A percentile compares a stretch with the other conserved stretches of the same genome.
Conservation (phyloP, 2,888 invertebrate species). For the Thymelicus sylvestris region DNA sequence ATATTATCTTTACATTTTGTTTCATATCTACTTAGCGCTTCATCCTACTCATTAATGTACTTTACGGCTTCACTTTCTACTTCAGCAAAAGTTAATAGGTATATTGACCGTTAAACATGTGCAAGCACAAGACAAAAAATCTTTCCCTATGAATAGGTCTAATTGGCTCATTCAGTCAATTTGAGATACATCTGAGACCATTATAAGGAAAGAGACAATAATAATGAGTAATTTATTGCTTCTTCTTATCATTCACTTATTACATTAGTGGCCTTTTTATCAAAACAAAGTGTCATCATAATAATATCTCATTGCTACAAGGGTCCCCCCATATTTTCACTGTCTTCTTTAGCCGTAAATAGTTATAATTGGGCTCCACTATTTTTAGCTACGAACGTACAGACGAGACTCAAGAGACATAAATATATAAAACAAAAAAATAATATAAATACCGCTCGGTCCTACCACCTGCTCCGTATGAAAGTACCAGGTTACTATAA, state of each 20-base stretch:
- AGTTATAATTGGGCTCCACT: slow-evolving; percentile 35
- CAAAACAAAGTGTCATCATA: slow-evolving; percentile 6
- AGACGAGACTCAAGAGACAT: slow-evolving; percentile 15
- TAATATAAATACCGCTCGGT: slow-evolving; percentile 58
- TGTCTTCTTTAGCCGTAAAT: slow-evolving; percentile 31
- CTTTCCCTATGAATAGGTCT: background rate
- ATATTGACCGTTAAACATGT: too few species aligned
- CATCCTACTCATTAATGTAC: background rate
- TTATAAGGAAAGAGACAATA: background rate
- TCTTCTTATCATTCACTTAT: background rate
- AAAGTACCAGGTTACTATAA: slow-evolving; percentile 70
- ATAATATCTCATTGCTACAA: slow-evolving; percentile 20
- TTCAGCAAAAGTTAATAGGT: too few species aligned
- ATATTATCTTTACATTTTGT: background rate
- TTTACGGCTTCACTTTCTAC: too few species aligned
- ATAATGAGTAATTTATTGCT: slow-evolving; percentile 6
- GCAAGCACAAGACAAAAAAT: too few species aligned
- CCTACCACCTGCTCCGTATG: slow-evolving; percentile 64
- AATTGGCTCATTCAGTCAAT: background rate
- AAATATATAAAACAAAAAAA: slow-evolving; percentile 49
- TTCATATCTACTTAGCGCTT: background rate
- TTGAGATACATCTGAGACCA: background rate
- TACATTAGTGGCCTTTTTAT: background rate
- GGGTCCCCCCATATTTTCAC: slow-evolving; percentile 16
- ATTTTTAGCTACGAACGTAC: slow-evolving; percentile 25